Percentiles rank a stretch among this genome's conserved stretches.
Conservation (phyloP, 2,113 vertebrate species). For the Hymenochirus boettgeri region DNA sequence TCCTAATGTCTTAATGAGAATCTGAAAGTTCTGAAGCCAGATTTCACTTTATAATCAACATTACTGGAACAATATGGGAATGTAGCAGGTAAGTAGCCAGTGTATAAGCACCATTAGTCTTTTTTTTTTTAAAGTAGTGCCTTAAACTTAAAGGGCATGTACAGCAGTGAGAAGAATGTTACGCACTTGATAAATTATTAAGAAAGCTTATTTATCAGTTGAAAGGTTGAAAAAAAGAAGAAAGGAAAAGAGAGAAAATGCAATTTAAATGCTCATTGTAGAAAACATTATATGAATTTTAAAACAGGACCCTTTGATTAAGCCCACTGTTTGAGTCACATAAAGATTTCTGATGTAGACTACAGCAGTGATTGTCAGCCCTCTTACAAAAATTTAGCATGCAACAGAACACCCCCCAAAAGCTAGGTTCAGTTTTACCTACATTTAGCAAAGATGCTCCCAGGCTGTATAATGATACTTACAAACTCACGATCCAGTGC, state of each 20-base stretch:
- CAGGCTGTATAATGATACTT: too few species aligned
- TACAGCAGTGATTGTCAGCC: too few species aligned
- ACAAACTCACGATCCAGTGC: too few species aligned
- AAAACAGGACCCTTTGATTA: slow-evolving; percentile 74
- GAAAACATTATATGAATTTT: slow-evolving; percentile 67
- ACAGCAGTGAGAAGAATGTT: not conserved
- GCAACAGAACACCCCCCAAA: too few species aligned
- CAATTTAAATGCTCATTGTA: slow-evolving; percentile 74
- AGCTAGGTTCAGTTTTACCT: too few species aligned
- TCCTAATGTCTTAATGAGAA: too few species aligned
- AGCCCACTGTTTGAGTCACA: slow-evolving; percentile 62
- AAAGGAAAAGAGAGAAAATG: slow-evolving; percentile 40
- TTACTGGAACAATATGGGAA: too few species aligned
- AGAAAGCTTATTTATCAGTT: slow-evolving; percentile 50
- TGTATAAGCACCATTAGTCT: too few species aligned
- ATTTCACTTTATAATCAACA: too few species aligned
- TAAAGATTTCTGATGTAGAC: slow-evolving; percentile 58
- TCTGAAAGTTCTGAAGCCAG: not conserved
- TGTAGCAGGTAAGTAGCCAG: too few species aligned
- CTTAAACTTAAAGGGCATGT: not conserved
- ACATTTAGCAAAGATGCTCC: too few species aligned
- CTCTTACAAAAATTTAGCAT: too few species aligned
- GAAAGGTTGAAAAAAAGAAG: slow-evolving; percentile 37
- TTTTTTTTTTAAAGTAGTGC: not conserved
- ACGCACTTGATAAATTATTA: slow-evolving; percentile 45